Percentiles rank a stretch among this genome's conserved stretches.
Evolutionary conservation across 2,888 invertebrate species (phyloP).

Genomic region (Lasioglossum marginatum): DNA sequence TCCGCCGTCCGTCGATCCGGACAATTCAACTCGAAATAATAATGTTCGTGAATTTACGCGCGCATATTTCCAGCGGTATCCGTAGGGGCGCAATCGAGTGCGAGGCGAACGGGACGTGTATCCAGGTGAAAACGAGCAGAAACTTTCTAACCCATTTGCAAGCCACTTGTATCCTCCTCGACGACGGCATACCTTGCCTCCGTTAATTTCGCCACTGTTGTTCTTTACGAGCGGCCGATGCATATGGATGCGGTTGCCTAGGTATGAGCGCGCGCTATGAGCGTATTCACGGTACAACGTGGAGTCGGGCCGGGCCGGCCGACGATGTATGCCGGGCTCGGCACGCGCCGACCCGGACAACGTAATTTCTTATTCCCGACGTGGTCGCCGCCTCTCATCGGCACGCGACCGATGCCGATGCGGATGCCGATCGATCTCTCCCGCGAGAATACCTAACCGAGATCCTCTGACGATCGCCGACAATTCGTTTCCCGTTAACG

Average conservation of each 20-base stretch:
- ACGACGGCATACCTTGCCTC: slow-evolving; percentile 38
- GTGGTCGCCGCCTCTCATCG: slow-evolving; percentile 68
- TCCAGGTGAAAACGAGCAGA: slow-evolving; percentile 47
- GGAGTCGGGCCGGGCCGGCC: background rate
- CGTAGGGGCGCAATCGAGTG: slow-evolving; percentile 5
- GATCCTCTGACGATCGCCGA: slow-evolving; percentile 30
- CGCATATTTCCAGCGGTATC: slow-evolving; percentile 22
- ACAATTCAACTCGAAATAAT: slow-evolving; percentile 27
- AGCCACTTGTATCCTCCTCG: slow-evolving; percentile 40
- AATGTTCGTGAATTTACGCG: slow-evolving; percentile 30
- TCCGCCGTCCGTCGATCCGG: slow-evolving; percentile 3
- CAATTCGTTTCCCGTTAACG: slow-evolving; percentile 16
- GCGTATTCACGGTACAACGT: slow-evolving; percentile 22
- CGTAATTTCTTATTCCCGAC: slow-evolving; percentile 72
- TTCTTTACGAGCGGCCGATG: slow-evolving; percentile 66
- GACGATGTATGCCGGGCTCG: slow-evolving; percentile 38
- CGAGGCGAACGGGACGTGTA: slow-evolving; percentile 2
- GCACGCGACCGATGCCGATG: slow-evolving; percentile 68
- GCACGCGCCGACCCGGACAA: slow-evolving; percentile 69
- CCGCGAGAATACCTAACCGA: slow-evolving; percentile 38
- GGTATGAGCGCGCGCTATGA: slow-evolving; percentile 19
- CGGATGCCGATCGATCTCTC: slow-evolving; percentile 61
- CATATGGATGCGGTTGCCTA: slow-evolving; percentile 63
- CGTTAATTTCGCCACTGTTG: slow-evolving; percentile 69
- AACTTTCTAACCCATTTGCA: slow-evolving; percentile 62